Conservation (phyloP, 2,113 vertebrate species). For the Mastomys natalensis region DNA sequence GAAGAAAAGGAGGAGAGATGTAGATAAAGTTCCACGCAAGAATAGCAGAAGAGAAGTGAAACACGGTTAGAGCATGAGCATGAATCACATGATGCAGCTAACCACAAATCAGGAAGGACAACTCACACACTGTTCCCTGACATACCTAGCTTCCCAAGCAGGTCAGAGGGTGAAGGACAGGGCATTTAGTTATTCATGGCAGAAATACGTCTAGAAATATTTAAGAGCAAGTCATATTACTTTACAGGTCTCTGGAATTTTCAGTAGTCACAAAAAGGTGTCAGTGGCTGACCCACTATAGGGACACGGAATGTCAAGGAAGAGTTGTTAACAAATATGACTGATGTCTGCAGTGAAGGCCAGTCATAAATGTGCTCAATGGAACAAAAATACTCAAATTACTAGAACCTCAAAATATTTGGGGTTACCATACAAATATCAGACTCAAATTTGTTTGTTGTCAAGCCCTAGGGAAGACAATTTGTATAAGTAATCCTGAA, state of each 20-base stretch:
- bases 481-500: not conserved
- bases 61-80: not conserved
- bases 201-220: not conserved
- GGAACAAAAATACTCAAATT: not conserved
- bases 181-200: not conserved
- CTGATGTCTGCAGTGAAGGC: not conserved
- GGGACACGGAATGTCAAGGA: not conserved
- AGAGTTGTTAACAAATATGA: not conserved
- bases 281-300: not conserved
- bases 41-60: not conserved
- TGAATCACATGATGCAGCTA: not conserved
- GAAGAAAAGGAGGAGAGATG: not conserved
- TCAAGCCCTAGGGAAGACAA: not conserved
- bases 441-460: not conserved
- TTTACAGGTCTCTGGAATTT: not conserved
- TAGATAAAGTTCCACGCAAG: not conserved
- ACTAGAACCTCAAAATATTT: not conserved
- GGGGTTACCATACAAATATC: not conserved
- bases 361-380: not conserved
- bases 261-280: conserved; percentile 5
- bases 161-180: not conserved
- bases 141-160: not conserved
- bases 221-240: not conserved
- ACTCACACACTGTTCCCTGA: not conserved
- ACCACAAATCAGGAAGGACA: not conserved